Percentiles rank a stretch among this genome's conserved stretches.
Evolutionary conservation across 1,140 invertebrate species (phyloP).

Genomic region (Drosophila tsacasi): DNA sequence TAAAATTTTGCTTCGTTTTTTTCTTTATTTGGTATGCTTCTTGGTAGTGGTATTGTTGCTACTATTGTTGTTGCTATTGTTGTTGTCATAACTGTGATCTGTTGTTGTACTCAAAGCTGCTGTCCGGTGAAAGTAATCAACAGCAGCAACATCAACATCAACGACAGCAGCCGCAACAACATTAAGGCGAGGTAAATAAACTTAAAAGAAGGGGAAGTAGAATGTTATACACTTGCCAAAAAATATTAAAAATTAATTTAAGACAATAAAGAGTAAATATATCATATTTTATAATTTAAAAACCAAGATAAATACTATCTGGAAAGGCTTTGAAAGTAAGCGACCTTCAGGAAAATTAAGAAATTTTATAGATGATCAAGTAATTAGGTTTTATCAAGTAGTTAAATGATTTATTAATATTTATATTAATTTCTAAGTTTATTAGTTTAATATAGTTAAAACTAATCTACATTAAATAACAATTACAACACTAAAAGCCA

Average conservation of each 20-base stretch:
- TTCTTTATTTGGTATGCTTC: conserved; percentile 36
- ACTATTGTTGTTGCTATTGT: conserved; percentile 39
- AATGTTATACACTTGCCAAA: conserved; percentile 65
- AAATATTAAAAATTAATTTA: conserved; percentile 3
- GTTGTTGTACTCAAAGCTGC: conserved; percentile 61
- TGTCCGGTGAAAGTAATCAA: conserved; percentile 79
- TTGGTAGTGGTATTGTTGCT: conserved; percentile 30
- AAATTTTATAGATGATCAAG: background rate
- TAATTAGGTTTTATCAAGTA: background rate
- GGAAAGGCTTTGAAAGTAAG: background rate
- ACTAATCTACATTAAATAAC: background rate
- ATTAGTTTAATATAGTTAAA: no score
- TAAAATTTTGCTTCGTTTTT: conserved; percentile 60
- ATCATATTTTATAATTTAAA: background rate
- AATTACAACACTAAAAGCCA: background rate
- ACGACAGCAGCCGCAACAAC: conserved; percentile 25
- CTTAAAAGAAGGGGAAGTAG: conserved; percentile 30
- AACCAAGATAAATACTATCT: background rate
- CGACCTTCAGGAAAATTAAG: background rate
- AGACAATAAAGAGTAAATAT: background rate
- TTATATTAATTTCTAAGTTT: no score
- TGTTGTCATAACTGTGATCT: conserved; percentile 71
- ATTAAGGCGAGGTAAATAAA: conserved; percentile 37
- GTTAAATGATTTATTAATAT: background rate
- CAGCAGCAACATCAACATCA: conserved; percentile 56